A percentile compares a stretch with the other conserved stretches of the same genome.
Evolutionary conservation across 2,888 invertebrate species (phyloP).

Genomic region (Tolmerus cingulatus): DNA sequence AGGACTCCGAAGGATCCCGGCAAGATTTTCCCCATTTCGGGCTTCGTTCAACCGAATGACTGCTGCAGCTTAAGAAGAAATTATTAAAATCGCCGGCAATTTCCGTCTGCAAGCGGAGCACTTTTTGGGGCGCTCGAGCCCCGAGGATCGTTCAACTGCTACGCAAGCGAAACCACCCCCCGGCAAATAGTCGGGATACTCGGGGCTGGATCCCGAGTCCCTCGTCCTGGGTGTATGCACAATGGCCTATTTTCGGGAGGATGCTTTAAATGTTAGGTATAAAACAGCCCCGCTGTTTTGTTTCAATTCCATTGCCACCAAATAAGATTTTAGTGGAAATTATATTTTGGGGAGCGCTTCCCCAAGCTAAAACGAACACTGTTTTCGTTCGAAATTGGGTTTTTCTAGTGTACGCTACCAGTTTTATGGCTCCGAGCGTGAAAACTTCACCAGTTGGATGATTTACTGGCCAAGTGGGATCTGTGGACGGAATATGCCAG

Average conservation of each 20-base stretch:
- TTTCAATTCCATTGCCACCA: neutral
- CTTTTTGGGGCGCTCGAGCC: neutral
- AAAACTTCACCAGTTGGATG: neutral
- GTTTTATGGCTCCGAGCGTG: neutral
- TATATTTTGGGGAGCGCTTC: neutral
- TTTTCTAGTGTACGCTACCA: neutral
- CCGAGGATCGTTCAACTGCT: neutral
- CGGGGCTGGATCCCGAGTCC: neutral
- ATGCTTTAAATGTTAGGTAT: neutral
- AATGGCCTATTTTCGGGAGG: neutral
- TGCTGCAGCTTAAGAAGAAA: slow-evolving; percentile 16
- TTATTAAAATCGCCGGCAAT: slow-evolving; percentile 20
- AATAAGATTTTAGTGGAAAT: neutral
- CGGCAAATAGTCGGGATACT: neutral
- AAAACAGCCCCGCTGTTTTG: neutral
- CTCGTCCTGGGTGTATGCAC: neutral
- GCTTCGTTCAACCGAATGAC: neutral
- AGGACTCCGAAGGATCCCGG: neutral
- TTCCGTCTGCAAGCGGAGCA: neutral
- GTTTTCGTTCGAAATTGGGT: neutral
- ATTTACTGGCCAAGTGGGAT: neutral
- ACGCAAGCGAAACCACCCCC: neutral
- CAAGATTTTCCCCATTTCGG: neutral
- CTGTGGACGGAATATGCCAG: neutral
- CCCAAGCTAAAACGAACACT: neutral